Base-by-base conservation (phyloP, 2,888 invertebrate genomes). In the Rapana venosa region DNA sequence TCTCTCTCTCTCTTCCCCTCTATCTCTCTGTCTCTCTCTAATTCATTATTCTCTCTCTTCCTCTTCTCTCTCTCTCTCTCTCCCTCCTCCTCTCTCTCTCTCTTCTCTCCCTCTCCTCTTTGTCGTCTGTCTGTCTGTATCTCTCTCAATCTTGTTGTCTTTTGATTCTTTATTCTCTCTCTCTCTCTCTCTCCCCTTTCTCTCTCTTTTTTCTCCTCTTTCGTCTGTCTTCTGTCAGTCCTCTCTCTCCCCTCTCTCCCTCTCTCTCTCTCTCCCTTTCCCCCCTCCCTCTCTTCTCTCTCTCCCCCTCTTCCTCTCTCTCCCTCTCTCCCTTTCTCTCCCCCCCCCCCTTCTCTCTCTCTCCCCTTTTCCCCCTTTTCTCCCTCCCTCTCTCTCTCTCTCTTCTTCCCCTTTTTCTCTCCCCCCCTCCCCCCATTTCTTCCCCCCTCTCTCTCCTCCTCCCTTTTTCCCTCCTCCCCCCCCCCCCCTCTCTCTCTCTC, bases 61-160 rank as follows among this genome's bases (percentile, higher is more conserved):
- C 30, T 77, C 58, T 87, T 35, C 79, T 87, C 47, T 58, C 58
- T 81, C 79, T 87, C 58, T 32, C 61, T 79, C 79, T 81, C 58
- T n/a, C n/a, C n/a, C 30, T n/a, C 30, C 4, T 2, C n/a, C 77
- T n/a, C 30, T n/a, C 30, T n/a, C 30, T 13, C n/a, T n/a, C 30
- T 77, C 74, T 35, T 47, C 56, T 56, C 47, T 58, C 32, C 56
- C 84, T 32, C 58, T 70, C 26, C 32, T 83, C 32, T 61, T 61
- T 35, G 20, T 6, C 26, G 6, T 26, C 6, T 26, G 6, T 26
- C 6, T 26, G 6, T n/a, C 17, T n/a, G 17, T n/a, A 15, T n/a
- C 17, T 74, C 17, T n/a, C 74, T 6, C 26, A 15, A 6, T n/a
- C 74, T 26, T 13, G 30, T 83, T 61, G 58, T 32, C 83, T 83